Evolutionary conservation across 2,113 vertebrate genomes (phyloP).

Genomic region (Fregata magnificens): DNA sequence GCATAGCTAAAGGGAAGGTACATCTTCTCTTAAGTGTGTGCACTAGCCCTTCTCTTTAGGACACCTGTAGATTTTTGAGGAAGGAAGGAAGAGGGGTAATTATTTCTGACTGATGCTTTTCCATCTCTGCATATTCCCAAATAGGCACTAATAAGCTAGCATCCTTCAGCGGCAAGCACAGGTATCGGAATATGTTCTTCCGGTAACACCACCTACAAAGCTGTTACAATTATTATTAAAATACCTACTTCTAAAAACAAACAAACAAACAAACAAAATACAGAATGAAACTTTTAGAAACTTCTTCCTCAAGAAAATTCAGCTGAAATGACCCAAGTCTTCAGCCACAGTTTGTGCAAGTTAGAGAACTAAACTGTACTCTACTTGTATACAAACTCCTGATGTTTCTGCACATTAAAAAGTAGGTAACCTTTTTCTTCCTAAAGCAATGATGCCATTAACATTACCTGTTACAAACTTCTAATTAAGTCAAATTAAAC

Average conservation of each 20-base stretch:
- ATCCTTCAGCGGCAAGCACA: not conserved
- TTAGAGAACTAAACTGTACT: not conserved
- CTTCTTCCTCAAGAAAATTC: not conserved
- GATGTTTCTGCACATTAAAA: not conserved
- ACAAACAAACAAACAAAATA: rapidly evolving
- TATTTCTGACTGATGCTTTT: not conserved
- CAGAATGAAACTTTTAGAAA: not conserved
- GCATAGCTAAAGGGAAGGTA: not conserved
- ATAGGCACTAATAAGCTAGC: not conserved
- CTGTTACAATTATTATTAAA: not conserved
- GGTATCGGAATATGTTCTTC: not conserved
- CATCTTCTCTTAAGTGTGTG: not conserved
- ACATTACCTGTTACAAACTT: not conserved
- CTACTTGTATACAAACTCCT: not conserved
- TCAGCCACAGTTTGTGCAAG: not conserved
- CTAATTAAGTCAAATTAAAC: not conserved
- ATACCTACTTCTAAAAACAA: not conserved
- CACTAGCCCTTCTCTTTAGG: not conserved
- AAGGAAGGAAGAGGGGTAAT: not conserved
- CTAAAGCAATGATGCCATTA: not conserved
- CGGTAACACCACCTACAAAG: not conserved
- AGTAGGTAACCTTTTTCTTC: not conserved
- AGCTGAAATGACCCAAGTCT: not conserved
- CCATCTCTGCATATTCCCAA: not conserved
- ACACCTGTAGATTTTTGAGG: not conserved